Percentiles rank a stretch among this genome's conserved stretches.
phyloP scores from a whole-genome alignment of 2,797 vertebrate species.

The Ibycter americanus region DNA sequence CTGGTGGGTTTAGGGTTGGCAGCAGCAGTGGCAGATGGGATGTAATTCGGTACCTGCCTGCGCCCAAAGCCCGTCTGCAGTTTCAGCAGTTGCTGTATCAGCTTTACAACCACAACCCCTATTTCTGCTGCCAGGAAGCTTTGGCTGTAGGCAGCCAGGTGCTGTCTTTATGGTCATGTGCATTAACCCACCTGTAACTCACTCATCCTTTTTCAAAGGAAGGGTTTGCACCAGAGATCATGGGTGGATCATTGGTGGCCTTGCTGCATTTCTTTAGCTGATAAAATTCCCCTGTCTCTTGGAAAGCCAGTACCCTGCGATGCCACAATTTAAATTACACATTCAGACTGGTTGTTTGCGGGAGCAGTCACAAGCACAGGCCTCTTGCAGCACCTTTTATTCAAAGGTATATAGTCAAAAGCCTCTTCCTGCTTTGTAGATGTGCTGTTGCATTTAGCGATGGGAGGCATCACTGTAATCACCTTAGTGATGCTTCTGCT shows the following conservation, averaged over 20 bases:
- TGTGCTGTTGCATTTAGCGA: background rate
- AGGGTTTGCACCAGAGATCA: background rate
- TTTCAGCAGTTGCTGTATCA: background rate
- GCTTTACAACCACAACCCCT: background rate
- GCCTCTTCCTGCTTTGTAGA: background rate
- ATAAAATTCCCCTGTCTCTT: background rate
- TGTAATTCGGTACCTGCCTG: background rate
- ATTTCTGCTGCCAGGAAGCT: background rate
- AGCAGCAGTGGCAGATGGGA: background rate
- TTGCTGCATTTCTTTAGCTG: background rate
- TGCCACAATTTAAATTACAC: background rate
- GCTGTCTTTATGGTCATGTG: background rate
- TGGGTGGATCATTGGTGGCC: background rate
- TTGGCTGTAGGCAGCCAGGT: background rate
- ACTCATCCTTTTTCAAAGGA: background rate
- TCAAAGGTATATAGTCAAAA: background rate
- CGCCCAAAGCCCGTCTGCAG: fast-evolving
- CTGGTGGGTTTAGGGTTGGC: background rate
- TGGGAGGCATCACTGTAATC: background rate
- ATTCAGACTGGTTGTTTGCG: background rate
- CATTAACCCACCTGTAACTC: background rate
- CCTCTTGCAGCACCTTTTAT: background rate
- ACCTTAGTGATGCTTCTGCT: background rate
- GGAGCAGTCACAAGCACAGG: background rate
- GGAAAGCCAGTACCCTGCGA: background rate